phyloP scores from a whole-genome alignment of 2,797 vertebrate genomes.

The Gymnopithys bicolor region DNA sequence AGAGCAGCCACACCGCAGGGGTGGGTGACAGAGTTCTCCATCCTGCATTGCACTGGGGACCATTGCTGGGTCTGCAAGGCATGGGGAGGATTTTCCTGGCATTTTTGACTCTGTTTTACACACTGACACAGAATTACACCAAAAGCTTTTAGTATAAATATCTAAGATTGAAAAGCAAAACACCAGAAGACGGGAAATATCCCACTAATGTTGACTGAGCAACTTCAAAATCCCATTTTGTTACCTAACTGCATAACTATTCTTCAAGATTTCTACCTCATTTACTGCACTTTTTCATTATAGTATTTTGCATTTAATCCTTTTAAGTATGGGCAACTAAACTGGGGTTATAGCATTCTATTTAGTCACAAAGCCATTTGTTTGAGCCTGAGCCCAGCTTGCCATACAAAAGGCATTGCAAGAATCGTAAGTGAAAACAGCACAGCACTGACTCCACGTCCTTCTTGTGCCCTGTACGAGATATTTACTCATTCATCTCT shows the following conservation, averaged over 20 bases:
- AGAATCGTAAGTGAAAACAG: not conserved
- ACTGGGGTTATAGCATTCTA: not conserved
- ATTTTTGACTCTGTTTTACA: not conserved
- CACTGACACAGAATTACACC: not conserved
- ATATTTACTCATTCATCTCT: not conserved
- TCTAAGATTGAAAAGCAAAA: accelerated
- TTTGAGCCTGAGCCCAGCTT: not conserved
- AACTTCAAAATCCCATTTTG: not conserved
- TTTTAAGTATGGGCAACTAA: not conserved
- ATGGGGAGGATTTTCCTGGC: accelerated
- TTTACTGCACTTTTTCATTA: not conserved
- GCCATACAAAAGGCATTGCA: not conserved
- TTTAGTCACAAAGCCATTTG: not conserved
- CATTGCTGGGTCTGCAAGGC: not conserved
- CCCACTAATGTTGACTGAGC: not conserved
- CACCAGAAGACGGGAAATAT: not conserved
- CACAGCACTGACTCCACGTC: not conserved
- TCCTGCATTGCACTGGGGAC: not conserved
- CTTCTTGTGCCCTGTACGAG: not conserved
- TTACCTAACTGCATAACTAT: not conserved
- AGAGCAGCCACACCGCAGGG: not conserved
- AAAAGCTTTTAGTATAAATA: not conserved
- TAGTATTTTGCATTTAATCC: not conserved
- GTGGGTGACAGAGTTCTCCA: not conserved
- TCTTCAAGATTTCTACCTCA: not conserved